A percentile compares a stretch with the other conserved stretches of the same genome.
These are phyloP conservation scores for Cancer borealis DNA, from an alignment of 2,888 invertebrate species.

Conservation along the genomic window DNA sequence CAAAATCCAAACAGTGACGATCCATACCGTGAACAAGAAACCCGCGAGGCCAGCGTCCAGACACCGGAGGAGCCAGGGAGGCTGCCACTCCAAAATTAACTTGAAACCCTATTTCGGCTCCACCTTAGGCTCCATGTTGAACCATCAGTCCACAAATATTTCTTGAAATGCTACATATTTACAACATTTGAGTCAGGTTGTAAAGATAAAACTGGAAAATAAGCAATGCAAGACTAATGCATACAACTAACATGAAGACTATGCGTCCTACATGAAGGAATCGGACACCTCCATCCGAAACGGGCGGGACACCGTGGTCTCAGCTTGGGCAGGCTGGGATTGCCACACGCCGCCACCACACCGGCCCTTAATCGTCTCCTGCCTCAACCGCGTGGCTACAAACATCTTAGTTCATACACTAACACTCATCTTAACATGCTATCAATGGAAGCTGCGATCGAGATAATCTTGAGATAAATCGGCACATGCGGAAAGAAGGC, in stretches of 20 bases:
- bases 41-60: not conserved
- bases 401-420: too few species aligned
- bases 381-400: not conserved
- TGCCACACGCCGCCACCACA: conserved; percentile 46
- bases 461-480: not conserved
- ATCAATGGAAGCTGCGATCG: too few species aligned
- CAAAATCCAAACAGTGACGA: not conserved
- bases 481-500: too few species aligned
- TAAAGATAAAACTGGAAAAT: not conserved
- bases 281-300: conserved; percentile 46
- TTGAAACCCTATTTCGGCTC: not conserved
- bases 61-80: conserved; percentile 37
- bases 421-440: not conserved
- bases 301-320: conserved; percentile 54
- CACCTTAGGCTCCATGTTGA: not conserved
- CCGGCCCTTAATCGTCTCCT: not conserved
- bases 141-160: not conserved
- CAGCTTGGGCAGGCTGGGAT: not conserved
- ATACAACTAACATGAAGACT: not conserved
- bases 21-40: conserved; percentile 11
- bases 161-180: not conserved
- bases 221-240: not conserved
- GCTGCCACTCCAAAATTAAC: conserved; percentile 50
- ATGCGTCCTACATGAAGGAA: not conserved
- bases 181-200: not conserved